Conservation (phyloP, 2,888 invertebrate genomes). For the Macrosoma leucophasiata region DNA sequence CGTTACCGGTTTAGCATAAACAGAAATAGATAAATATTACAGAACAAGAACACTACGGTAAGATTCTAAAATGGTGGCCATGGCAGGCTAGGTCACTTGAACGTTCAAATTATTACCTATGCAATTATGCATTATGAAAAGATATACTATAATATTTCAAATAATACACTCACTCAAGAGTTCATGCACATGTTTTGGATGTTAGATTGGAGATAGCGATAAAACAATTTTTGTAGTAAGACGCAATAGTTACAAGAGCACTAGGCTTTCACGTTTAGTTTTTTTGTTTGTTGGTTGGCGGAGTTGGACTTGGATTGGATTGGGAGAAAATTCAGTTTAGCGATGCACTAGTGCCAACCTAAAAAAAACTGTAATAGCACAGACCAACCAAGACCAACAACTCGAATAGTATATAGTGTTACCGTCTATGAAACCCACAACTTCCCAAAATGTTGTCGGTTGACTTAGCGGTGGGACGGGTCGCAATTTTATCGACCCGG, state of each 20-base stretch:
- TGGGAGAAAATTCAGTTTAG: too few relatives aligned
- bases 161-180: constrained; percentile 64
- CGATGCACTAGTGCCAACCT: too few relatives aligned
- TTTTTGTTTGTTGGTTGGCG: constrained; percentile 37
- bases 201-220: constrained; percentile 35
- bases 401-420: too few relatives aligned
- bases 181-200: constrained; percentile 68
- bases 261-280: constrained; percentile 67
- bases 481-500: too few relatives aligned
- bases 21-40: constrained; percentile 37
- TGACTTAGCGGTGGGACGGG: too few relatives aligned
- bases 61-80: constrained; percentile 74
- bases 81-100: constrained; percentile 63
- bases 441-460: too few relatives aligned
- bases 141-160: constrained; percentile 34
- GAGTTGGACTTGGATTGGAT: too few relatives aligned
- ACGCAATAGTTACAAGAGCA: constrained; percentile 58
- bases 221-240: constrained; percentile 39
- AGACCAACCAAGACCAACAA: too few relatives aligned
- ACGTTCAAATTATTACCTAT: constrained; percentile 36
- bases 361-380: too few relatives aligned
- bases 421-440: too few relatives aligned
- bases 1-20: constrained; percentile 1
- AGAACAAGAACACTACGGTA: constrained; percentile 45
- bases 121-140: constrained; percentile 33